Evolutionary conservation across 1,140 invertebrate genomes (phyloP), one percentile per base, ranked within the genome.

Genomic region (Pantala flavescens): DNA sequence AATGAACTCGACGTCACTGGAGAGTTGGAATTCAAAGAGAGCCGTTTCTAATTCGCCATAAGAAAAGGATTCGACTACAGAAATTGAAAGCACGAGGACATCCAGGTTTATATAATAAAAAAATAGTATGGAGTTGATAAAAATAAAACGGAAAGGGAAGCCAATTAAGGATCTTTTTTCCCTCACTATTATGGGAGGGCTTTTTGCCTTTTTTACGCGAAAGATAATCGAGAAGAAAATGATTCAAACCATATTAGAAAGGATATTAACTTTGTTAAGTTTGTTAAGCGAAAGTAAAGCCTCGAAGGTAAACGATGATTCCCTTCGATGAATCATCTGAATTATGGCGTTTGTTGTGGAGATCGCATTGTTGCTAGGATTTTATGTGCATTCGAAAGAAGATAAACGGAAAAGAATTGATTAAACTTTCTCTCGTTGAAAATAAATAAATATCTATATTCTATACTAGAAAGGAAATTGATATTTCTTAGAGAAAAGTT

Each of bases 211-310:
- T 63, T 63, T 16, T 21, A 63, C 49, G 49, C 3, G 12, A 63
- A 63, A 63, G 49, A 63, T 63, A 63, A 63, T 63, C 49, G n/a
- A 63, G 49, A 63, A 63, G 49, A 63, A 63, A 63, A 63, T 63
- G 49, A 63, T 63, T 63, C 14, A 63, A 63, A 63, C 49, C 49
- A 21, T 63, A 63, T 63, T 63, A 63, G 49, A 63, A 63, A 63
- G 49, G 49, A 63, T 63, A 63, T 63, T 63, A 63, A 63, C 49
- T 63, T 63, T 19, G 49, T 63, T 63, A 63, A 63, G 49, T 36
- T 36, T 36, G 28, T 36, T 36, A 36, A 36, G 28, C 28, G 28
- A 36, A 36, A 36, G 28, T 36, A 36, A 36, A 9, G 28, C 28
- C 28, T 36, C 9, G 28, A 36, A 36, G 28, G 28, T 36, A 36